Percentiles rank a stretch among this genome's conserved stretches.
phyloP scores from a whole-genome alignment of 2,888 invertebrate genomes.

The Bedellia somnulentella region DNA sequence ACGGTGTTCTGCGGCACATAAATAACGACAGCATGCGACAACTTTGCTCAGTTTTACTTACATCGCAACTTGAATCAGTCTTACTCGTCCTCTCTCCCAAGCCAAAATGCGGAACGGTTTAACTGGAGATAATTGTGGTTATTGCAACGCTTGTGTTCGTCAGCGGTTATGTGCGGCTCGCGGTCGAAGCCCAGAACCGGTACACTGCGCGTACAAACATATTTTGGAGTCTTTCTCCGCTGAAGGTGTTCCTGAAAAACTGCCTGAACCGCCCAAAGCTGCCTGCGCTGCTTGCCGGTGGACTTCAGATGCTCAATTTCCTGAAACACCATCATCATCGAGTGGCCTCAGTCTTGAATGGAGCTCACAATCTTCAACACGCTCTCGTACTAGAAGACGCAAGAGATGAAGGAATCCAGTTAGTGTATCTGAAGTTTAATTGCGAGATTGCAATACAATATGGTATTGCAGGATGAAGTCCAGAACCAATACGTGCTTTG shows the following conservation, averaged over 20 bases:
- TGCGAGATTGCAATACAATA: neutral
- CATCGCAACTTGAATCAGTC: no score
- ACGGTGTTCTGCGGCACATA: slow-evolving; percentile 29
- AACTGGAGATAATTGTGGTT: slow-evolving; percentile 45
- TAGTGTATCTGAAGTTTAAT: neutral
- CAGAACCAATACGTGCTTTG: no score
- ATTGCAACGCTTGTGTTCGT: slow-evolving; percentile 49
- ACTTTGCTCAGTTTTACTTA: slow-evolving; percentile 24
- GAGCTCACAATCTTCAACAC: slow-evolving; percentile 39
- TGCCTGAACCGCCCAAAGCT: slow-evolving; percentile 28
- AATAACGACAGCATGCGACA: slow-evolving; percentile 24
- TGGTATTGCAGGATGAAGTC: no score
- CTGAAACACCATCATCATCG: slow-evolving; percentile 42
- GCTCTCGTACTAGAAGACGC: slow-evolving; percentile 32
- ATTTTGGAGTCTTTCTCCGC: slow-evolving; percentile 42
- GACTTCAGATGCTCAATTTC: slow-evolving; percentile 53
- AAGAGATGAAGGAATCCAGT: no score
- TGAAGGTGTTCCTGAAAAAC: slow-evolving; percentile 20
- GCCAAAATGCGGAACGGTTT: no score
- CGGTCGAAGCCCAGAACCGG: slow-evolving; percentile 39
- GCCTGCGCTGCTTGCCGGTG: slow-evolving; percentile 45
- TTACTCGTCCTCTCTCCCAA: no score
- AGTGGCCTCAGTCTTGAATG: slow-evolving; percentile 49
- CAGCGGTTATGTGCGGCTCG: slow-evolving; percentile 37
- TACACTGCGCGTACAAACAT: slow-evolving; percentile 53